phyloP scores from a whole-genome alignment of 2,113 vertebrate species.

The Notiomystis cincta region DNA sequence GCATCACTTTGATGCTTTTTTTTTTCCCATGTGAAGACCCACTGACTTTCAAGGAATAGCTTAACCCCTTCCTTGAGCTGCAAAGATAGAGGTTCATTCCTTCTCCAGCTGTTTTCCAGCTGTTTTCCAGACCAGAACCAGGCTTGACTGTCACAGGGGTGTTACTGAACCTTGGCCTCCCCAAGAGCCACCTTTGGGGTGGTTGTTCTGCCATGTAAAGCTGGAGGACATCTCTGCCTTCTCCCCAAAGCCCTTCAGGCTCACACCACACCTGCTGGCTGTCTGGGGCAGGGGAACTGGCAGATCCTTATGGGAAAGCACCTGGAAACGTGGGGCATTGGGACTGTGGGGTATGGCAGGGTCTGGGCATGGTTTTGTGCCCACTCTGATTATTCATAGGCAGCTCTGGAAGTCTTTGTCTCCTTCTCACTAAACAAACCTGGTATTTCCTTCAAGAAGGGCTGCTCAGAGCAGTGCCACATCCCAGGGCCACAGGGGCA shows the following conservation, averaged over 20 bases:
- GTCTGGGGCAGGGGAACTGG: not conserved
- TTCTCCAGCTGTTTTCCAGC: not conserved
- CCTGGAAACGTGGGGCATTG: fast-evolving
- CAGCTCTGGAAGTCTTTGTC: not conserved
- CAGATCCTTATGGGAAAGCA: not conserved
- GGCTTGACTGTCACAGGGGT: not conserved
- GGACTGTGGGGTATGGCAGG: not conserved
- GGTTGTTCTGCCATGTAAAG: fast-evolving
- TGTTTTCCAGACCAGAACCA: not conserved
- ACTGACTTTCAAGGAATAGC: not conserved
- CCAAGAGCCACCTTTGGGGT: not conserved
- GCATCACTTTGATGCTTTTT: not conserved
- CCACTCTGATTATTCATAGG: not conserved
- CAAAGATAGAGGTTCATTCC: not conserved
- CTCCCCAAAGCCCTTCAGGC: not conserved
- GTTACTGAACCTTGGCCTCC: not conserved
- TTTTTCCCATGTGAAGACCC: not conserved
- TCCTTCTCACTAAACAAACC: not conserved
- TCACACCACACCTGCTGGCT: fast-evolving
- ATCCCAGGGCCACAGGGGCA: not conserved
- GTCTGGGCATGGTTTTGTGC: not conserved
- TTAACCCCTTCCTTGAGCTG: not conserved
- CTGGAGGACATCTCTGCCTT: not conserved
- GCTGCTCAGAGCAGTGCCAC: fast-evolving
- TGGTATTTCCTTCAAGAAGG: not conserved